A percentile compares a stretch with the other conserved stretches of the same genome.
These are phyloP conservation scores for Petaurus breviceps DNA, from an alignment of 2,113 vertebrate species.

Conservation along the genomic window DNA sequence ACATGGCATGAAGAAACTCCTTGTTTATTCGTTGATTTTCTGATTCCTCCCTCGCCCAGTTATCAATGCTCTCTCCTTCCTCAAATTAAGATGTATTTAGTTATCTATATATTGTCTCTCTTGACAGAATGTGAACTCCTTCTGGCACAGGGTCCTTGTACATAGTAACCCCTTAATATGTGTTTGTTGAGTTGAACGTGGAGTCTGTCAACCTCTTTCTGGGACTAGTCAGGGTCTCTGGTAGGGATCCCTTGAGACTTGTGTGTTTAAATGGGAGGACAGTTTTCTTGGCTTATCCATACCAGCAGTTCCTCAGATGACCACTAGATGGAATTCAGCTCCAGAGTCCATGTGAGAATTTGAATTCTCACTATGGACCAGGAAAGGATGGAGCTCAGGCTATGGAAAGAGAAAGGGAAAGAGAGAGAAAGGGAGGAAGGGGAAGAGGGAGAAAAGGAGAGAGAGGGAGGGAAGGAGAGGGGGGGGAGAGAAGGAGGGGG, in stretches of 20 bases:
- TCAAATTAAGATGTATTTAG: background rate
- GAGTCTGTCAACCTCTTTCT: background rate
- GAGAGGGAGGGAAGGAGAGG: rapidly evolving
- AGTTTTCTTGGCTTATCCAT: background rate
- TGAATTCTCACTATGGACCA: background rate
- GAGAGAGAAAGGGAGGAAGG: background rate
- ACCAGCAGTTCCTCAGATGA: conserved; percentile 46
- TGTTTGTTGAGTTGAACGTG: background rate
- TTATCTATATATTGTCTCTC: background rate
- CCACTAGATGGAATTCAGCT: conserved; percentile 60
- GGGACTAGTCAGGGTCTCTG: background rate
- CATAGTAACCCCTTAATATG: background rate
- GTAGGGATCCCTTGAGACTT: background rate
- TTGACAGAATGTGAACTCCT: background rate
- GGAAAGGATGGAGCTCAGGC: background rate
- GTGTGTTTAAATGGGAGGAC: background rate
- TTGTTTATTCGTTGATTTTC: background rate
- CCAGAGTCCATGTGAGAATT: conserved; percentile 35
- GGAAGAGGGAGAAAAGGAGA: rapidly evolving
- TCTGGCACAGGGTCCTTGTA: background rate
- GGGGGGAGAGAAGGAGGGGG: too few species aligned
- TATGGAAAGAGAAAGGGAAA: background rate
- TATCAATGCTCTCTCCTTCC: background rate
- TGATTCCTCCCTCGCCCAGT: background rate
- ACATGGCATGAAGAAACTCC: background rate